A percentile compares a stretch with the other conserved stretches of the same genome.
phyloP scores from a whole-genome alignment of 2,797 vertebrate genomes.

The Lagodon rhomboides region DNA sequence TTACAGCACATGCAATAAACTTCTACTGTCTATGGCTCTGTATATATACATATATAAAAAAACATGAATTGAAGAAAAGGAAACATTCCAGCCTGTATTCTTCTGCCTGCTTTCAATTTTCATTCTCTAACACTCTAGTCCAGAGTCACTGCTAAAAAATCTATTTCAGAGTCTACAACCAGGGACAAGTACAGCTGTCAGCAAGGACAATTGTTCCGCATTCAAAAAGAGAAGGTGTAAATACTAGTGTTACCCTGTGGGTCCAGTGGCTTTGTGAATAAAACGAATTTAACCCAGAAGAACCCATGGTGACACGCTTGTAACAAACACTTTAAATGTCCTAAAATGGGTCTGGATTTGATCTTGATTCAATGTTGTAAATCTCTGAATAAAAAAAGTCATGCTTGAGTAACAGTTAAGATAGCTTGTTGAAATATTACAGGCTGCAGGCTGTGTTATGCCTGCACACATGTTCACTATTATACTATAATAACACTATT shows the following conservation, averaged over 20 bases:
- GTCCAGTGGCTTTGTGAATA: too few relatives aligned
- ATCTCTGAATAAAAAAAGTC: too few relatives aligned
- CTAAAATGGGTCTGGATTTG: too few relatives aligned
- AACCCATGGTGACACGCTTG: too few relatives aligned
- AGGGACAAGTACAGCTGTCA: slow-evolving; percentile 69
- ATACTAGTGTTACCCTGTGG: neutral
- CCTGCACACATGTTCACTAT: too few relatives aligned
- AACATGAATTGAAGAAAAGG: neutral
- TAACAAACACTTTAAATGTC: too few relatives aligned
- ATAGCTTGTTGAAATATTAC: too few relatives aligned
- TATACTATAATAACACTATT: too few relatives aligned
- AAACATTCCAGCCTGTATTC: neutral
- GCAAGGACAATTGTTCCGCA: slow-evolving; percentile 28
- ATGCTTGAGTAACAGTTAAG: too few relatives aligned
- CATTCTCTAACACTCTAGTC: neutral
- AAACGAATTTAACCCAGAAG: too few relatives aligned
- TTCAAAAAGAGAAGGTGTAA: slow-evolving; percentile 10
- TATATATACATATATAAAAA: neutral
- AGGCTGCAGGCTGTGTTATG: too few relatives aligned
- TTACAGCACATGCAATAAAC: neutral
- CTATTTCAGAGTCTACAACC: slow-evolving; percentile 49
- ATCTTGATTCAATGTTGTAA: too few relatives aligned
- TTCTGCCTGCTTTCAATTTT: neutral
- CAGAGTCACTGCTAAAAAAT: slow-evolving; percentile 17
- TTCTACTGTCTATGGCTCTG: neutral